Evolutionary conservation across 2,888 invertebrate species (phyloP).

Genomic region (Eubasilissa splendida): DNA sequence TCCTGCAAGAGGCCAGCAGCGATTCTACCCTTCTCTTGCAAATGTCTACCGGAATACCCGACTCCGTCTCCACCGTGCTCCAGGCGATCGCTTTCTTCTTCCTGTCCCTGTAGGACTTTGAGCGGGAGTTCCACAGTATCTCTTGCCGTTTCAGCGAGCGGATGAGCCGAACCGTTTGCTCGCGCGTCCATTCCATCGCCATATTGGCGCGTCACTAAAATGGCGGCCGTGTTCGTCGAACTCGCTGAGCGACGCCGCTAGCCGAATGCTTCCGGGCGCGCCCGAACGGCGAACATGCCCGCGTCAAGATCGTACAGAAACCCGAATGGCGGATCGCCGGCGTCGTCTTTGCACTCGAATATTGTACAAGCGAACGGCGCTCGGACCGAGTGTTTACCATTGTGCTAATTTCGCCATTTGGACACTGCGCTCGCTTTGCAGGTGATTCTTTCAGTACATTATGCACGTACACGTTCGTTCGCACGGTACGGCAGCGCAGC

Average conservation of each 20-base stretch:
- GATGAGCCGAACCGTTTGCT: conserved; percentile 54
- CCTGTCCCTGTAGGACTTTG: conserved; percentile 52
- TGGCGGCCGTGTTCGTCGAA: conserved; percentile 41
- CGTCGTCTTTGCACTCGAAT: conserved; percentile 13
- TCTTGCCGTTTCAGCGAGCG: conserved; percentile 51
- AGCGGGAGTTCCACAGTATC: conserved; percentile 53
- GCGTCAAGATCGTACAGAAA: not conserved
- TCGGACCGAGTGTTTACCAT: conserved; percentile 31
- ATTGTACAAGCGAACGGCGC: conserved; percentile 4
- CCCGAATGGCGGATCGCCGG: not conserved
- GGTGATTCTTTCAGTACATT: not conserved
- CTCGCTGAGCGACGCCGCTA: conserved; percentile 35
- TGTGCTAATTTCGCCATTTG: not conserved
- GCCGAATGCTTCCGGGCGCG: conserved; percentile 46
- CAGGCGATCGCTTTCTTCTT: conserved; percentile 55
- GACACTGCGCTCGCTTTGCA: conserved; percentile 20
- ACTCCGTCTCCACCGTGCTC: conserved; percentile 48
- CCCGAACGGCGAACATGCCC: conserved; percentile 32
- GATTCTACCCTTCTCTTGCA: conserved; percentile 56
- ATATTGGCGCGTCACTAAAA: conserved; percentile 37
- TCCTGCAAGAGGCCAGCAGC: conserved; percentile 53
- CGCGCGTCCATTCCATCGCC: conserved; percentile 51
- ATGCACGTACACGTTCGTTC: not conserved
- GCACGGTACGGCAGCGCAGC: too few species aligned
- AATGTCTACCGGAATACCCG: conserved; percentile 56